A percentile compares a stretch with the other conserved stretches of the same genome.
These are phyloP conservation scores for Diplolepis rosae DNA, from an alignment of 2,888 invertebrate species.

Conservation along the genomic window DNA sequence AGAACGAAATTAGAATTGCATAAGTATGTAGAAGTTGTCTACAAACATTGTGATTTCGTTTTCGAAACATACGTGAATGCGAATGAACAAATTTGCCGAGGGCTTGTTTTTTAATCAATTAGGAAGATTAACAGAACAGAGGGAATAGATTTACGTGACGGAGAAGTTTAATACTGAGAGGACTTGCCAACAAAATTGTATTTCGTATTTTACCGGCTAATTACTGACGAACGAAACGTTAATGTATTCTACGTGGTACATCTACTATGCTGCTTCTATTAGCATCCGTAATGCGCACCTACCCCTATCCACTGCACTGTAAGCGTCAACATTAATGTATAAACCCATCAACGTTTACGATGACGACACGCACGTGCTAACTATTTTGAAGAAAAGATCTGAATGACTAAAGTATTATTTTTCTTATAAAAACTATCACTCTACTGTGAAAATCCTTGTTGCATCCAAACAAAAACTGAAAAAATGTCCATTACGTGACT, in stretches of 20 bases:
- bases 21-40: background rate
- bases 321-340: slow-evolving; percentile 61
- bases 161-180: slow-evolving; percentile 30
- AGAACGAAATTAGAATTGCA: background rate
- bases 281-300: slow-evolving; percentile 70
- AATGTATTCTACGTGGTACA: slow-evolving; percentile 69
- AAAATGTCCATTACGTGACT: background rate
- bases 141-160: slow-evolving; percentile 29
- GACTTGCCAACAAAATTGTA: slow-evolving; percentile 38
- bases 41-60: slow-evolving; percentile 9
- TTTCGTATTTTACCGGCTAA: slow-evolving; percentile 68
- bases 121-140: slow-evolving; percentile 30
- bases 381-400: slow-evolving; percentile 6
- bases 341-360: slow-evolving; percentile 66
- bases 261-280: slow-evolving; percentile 67
- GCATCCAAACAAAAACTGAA: background rate
- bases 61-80: slow-evolving; percentile 14
- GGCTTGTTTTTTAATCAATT: slow-evolving; percentile 30
- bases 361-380: slow-evolving; percentile 30
- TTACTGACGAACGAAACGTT: slow-evolving; percentile 70
- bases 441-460: too few species aligned
- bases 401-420: background rate
- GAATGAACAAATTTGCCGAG: slow-evolving; percentile 9
- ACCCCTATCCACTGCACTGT: slow-evolving; percentile 59
- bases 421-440: background rate